Evolutionary conservation across 1,140 invertebrate genomes (phyloP), one percentile per base, ranked within the genome.

Genomic region (Meloidogyne chitwoodi): DNA sequence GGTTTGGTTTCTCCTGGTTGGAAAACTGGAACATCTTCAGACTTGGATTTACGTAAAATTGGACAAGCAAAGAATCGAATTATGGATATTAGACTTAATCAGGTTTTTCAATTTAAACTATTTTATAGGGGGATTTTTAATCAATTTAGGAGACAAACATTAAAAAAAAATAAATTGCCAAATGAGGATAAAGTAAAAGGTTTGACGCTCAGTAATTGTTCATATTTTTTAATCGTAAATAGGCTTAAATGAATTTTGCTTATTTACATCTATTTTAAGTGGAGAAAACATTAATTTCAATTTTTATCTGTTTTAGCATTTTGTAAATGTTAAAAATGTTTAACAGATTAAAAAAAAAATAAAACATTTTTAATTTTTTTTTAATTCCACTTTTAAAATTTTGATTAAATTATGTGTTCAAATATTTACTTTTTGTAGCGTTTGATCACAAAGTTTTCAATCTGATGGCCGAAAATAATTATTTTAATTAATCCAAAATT

Each of bases 11-110:
- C 92, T n/a, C 92, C 93, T 78, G 93, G 93, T 34, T 87, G 84
- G 84, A 83, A 83, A 27, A 83, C 79, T 12, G 81, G 78, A 44
- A 66, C 79, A 19, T 84, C 86, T 12, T 80, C 81, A 8, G 95
- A 99, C 88, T 91, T 99, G 86, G 97, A 99, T 91, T 91, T 99
- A 80, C 90, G 95, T 79, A 98, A 98, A 90, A 99, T 99, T 87
- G 97, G 97, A 44, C 95, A 99, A 90, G 97, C 97, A 0, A 91
- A 96, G 88, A 99, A 98, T 88, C 96, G 95, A n/a, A 89, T 99
- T 2, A 99, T 99, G 96, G 96, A 96, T 87, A 96, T 99, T 0
- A 96, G 97, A 89, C 88, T 99, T 8, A 98, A 93, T 68, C 96
- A 99, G 89, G 89, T 90, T 73, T 2, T 29, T 74, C 5, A 5